Base-by-base conservation (phyloP, 2,113 vertebrate species). In the Bostrychus sinensis region DNA sequence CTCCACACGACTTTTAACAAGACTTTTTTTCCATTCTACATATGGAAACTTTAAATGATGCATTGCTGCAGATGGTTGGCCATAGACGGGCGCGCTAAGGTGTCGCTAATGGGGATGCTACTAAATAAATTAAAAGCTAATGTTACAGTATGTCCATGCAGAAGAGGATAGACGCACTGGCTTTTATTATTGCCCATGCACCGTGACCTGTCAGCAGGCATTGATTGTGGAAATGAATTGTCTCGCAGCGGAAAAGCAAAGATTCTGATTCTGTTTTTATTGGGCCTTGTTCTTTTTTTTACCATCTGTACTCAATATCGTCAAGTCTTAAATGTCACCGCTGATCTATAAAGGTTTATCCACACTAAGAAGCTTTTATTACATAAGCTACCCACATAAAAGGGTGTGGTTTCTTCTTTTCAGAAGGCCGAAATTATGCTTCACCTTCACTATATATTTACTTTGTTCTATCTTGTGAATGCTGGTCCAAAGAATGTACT, bases 41-140 rank as follows among this genome's bases (percentile, higher is more conserved):
- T 22, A 63, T 56, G 20, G 16, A 46, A 45, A 62, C 28, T 50
- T 68, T 62, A 37, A 74, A 54, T 64, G 26, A 48, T 54, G 50
- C 39, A 34, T 14, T n/a, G n/a, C 32, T 34, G 32, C 57, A 38
- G 12, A 46, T 50, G 16, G 20, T 32, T 46, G n/a, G 3, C 8
- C 38, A 38, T 3, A 37, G 45, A 72, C 17, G 26, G 26, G 4
- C 10, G 26, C 6, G 20, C 60, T 36, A 25, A 51, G 28, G 41
- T 45, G 58, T 70, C 41, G 54, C 16, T 78, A 62, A 61, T 63
- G 57, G 34, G 19, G 20, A 14, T 53, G 11, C 37, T 54, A 3
- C 62, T 72, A 62, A 67, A 73, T 77, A 77, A 56, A 59, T 77
- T n/a, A 4, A 68, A 73, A 56, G 30, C 3, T 12, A n/a, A n/a